Evolutionary conservation across 37 sponge, comb jelly and placozoan species (phyloP), one percentile per base, ranked within the genome.

Genomic region (Chondrosia reniformis): DNA sequence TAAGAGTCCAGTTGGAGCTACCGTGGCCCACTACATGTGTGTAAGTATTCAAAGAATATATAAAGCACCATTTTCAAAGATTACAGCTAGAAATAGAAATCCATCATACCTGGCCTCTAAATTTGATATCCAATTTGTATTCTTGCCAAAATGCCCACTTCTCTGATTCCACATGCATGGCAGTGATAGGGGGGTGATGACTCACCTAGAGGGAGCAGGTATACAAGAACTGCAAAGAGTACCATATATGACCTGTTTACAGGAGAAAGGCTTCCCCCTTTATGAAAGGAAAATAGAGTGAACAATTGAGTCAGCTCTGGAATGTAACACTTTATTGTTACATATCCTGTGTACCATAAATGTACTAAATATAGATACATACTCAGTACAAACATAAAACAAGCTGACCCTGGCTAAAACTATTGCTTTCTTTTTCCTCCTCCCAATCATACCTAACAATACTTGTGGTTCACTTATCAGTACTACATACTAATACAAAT

Each of bases 161-260:
- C 66, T 87, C 86, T 15, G 85, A 78, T 55, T 94, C 88, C 0
- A 46, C 78, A 76, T 97, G 90, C 17, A 94, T 42, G n/a, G 94
- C 92, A 15, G 94, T 91, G 36, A 97, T 65, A 15, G 98, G 98
- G 33, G 98, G 98, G 46, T 97, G 98, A 49, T 97, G 98, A 63
- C 89, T 88, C 27, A 93, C 94, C 87, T 91, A 76, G 5, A 24
- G 36, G 38, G 4, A 15, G 67, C n/a, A 43, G 19, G 54, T 7
- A 55, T 62, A 79, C 46, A 33, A 4, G 33, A 28, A 12, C n/a
- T 10, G 49, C 4, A 10, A 43, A 3, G n/a, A 55, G 36, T 8
- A 30, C 15, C 31, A n/a, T 30, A 76, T 63, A 10, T 28, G 22
- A 10, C 10, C 10, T 63, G 22, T 28, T 10, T 21, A 21, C 64